Conservation (phyloP, 2,888 invertebrate species). For the Thymelicus sylvestris region DNA sequence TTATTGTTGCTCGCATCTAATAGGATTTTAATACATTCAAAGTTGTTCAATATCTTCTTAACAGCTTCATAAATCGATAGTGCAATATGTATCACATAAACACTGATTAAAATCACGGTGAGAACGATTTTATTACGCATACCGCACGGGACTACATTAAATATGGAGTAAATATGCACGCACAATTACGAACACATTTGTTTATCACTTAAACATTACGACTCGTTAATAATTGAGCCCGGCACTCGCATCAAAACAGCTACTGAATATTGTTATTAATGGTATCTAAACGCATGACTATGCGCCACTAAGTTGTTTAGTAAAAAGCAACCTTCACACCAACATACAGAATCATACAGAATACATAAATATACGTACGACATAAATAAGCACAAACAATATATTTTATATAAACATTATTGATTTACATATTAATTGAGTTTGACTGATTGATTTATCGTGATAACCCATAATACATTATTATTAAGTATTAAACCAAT, state of each 20-base stretch:
- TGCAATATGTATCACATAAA: background rate
- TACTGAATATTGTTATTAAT: too few relatives aligned
- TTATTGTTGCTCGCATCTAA: constrained; percentile 24
- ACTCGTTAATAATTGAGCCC: background rate
- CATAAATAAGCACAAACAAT: background rate
- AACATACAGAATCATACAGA: background rate
- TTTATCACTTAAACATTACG: background rate
- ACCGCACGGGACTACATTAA: background rate
- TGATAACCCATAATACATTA: too few relatives aligned
- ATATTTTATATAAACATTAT: too few relatives aligned
- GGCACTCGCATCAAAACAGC: background rate
- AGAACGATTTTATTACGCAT: background rate
- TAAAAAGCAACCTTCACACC: too few relatives aligned
- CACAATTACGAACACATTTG: background rate
- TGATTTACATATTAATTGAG: too few relatives aligned
- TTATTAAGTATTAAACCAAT: too few relatives aligned
- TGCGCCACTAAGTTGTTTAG: too few relatives aligned
- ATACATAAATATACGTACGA: background rate
- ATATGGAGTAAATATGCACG: background rate
- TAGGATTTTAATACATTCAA: background rate
- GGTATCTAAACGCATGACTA: too few relatives aligned
- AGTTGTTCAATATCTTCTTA: background rate
- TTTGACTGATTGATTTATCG: too few relatives aligned
- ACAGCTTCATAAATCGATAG: background rate
- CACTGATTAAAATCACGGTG: background rate